These are phyloP conservation scores for Syngnathus acus DNA, from an alignment of 2,797 vertebrate species.

Conservation along the genomic window DNA sequence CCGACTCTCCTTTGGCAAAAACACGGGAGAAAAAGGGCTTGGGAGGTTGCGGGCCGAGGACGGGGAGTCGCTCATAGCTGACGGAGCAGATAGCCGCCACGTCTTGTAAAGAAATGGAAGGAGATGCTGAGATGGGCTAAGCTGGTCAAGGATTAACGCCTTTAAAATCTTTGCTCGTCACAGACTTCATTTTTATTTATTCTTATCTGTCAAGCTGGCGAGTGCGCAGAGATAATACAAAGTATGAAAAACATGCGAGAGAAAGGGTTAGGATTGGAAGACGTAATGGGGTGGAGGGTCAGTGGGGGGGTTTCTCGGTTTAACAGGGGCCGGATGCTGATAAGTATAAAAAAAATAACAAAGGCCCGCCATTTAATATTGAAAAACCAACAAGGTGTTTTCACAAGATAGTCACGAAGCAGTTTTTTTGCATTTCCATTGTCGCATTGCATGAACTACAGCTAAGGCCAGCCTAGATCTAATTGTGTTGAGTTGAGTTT, in stretches of 20 bases:
- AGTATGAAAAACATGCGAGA: not conserved
- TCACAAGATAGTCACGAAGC: not conserved
- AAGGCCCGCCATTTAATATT: constrained; percentile 11
- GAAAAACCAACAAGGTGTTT: constrained; percentile 11
- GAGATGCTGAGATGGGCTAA: constrained; percentile 53
- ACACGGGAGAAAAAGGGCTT: constrained; percentile 20
- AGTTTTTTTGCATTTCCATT: not conserved
- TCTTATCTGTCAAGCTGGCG: constrained; percentile 26
- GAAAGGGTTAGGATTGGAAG: constrained; percentile 8
- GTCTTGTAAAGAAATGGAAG: constrained; percentile 35
- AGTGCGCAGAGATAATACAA: not conserved
- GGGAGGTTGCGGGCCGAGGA: not conserved
- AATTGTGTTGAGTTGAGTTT: not conserved
- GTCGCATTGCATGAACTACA: not conserved
- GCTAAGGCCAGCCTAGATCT: not conserved
- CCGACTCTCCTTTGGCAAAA: constrained; percentile 33
- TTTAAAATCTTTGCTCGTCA: constrained; percentile 32
- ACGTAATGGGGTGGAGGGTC: not conserved
- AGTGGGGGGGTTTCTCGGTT: not conserved
- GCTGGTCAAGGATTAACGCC: constrained; percentile 54
- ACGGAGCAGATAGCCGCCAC: constrained; percentile 57
- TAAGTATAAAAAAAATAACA: constrained; percentile 17
- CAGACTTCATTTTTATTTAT: constrained; percentile 43
- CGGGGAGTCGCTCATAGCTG: constrained; percentile 44
- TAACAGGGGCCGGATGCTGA: constrained; percentile 5